These are phyloP conservation scores for Apus apus DNA, from an alignment of 2,113 vertebrate genomes.

Conservation along the genomic window DNA sequence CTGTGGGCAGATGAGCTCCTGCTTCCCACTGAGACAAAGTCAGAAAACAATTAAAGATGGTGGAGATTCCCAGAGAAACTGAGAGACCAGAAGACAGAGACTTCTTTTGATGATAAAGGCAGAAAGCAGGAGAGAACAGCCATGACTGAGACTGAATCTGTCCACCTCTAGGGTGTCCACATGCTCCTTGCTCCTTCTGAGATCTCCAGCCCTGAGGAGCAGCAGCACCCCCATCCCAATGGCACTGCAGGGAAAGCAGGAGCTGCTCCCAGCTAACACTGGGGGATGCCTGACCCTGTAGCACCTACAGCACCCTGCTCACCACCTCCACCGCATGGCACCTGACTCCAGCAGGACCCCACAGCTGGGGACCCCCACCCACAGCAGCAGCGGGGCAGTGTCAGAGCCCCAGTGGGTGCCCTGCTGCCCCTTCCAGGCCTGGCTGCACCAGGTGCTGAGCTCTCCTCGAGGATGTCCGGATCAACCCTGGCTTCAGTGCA, in stretches of 20 bases:
- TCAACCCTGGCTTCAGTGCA: not conserved
- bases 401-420: rapidly evolving
- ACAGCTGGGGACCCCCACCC: not conserved
- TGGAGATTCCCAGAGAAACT: not conserved
- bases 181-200: not conserved
- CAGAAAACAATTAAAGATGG: not conserved
- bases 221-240: not conserved
- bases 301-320: not conserved
- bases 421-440: rapidly evolving
- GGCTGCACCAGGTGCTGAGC: rapidly evolving
- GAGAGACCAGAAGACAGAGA: not conserved
- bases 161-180: not conserved
- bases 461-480: rapidly evolving
- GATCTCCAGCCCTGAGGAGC: rapidly evolving
- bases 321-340: rapidly evolving
- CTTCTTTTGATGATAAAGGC: rapidly evolving
- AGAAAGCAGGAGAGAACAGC: not conserved
- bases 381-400: rapidly evolving
- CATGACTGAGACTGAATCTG: too few species aligned
- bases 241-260: rapidly evolving
- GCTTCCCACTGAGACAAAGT: not conserved
- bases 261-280: not conserved
- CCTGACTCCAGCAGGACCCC: not conserved
- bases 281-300: not conserved
- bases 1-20: not conserved